Conservation (phyloP, 2,888 invertebrate species). For the Megastigmus dorsalis region DNA sequence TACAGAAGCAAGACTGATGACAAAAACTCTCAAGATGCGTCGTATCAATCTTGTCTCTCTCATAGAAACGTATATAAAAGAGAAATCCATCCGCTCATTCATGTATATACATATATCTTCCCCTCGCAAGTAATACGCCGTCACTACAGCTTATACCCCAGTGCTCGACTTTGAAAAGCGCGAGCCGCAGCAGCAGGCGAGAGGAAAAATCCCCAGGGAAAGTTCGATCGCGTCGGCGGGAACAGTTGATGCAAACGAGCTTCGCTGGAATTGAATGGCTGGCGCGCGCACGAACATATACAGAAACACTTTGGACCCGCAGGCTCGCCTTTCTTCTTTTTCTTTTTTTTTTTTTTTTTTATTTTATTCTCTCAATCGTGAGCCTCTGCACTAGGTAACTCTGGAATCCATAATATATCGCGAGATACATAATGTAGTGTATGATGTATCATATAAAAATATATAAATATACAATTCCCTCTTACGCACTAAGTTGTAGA, state of each 20-base stretch:
- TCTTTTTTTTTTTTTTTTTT: background rate
- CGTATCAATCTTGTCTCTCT: no score
- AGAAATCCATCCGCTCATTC: no score
- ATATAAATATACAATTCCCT: background rate
- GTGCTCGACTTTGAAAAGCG: no score
- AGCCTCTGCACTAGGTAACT: background rate
- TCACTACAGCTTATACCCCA: no score
- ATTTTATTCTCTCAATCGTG: background rate
- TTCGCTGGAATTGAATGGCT: conserved; percentile 10
- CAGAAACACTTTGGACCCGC: conserved; percentile 15
- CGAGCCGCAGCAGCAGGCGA: no score
- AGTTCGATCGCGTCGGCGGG: conserved; percentile 1
- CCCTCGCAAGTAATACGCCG: no score
- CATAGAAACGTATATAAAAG: no score
- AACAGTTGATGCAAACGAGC: conserved; percentile 35
- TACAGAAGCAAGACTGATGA: no score
- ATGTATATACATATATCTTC: no score
- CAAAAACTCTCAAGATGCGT: no score
- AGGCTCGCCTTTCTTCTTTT: background rate
- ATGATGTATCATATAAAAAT: no score
- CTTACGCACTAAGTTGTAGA: background rate
- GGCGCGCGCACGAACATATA: background rate
- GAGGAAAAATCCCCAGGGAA: background rate
- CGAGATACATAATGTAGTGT: no score
- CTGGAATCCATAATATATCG: conserved; percentile 5